Evolutionary conservation across 2,113 vertebrate genomes (phyloP), one percentile per base, ranked within the genome.

Genomic region (Cyprinus carpio): DNA sequence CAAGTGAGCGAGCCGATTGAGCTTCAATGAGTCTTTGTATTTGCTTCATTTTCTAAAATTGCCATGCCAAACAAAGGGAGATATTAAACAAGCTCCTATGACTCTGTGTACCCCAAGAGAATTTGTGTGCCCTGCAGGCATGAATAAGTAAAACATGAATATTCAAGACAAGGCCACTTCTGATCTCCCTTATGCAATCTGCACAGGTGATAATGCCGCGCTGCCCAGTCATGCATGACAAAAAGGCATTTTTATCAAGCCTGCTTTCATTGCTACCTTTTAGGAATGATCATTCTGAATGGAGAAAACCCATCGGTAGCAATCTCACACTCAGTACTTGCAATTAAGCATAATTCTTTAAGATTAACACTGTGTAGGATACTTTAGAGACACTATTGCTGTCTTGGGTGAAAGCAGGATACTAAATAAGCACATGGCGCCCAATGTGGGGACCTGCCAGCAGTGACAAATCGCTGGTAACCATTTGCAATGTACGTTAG

Each of bases 121-220:
- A 83, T 25, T n/a, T 29, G 72, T 81, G 31, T 82, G 81, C 58
- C 65, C 75, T 72, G 65, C 72, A 84, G 82, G 83, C 77, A 37
- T 87, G 78, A 81, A 82, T 77, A 64, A 81, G 67, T 58, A 67
- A 81, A 84, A 76, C 76, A 87, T 81, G 77, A 87, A 87, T 85
- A 87, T 82, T 85, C 78, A 85, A 69, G 54, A 74, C 46, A 25
- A 25, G 67, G 40, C 43, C 11, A 8, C 34, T 75, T 56, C 87
- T 34, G 49, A 75, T 71, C 49, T 40, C 69, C 77, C 31, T 87
- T 51, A 74, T 67, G 56, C 77, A 83, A 71, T n/a, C 25, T 34
- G 31, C 58, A 58, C 81, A 77, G 72, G 46, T 86, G 62, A 67
- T 82, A 77, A 86, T 75, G 37, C 27, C 23, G 23, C 54, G 23